Percentiles rank a stretch among this genome's conserved stretches.
Evolutionary conservation across 2,888 invertebrate species (phyloP).

Genomic region (Sinotaia quadrata): DNA sequence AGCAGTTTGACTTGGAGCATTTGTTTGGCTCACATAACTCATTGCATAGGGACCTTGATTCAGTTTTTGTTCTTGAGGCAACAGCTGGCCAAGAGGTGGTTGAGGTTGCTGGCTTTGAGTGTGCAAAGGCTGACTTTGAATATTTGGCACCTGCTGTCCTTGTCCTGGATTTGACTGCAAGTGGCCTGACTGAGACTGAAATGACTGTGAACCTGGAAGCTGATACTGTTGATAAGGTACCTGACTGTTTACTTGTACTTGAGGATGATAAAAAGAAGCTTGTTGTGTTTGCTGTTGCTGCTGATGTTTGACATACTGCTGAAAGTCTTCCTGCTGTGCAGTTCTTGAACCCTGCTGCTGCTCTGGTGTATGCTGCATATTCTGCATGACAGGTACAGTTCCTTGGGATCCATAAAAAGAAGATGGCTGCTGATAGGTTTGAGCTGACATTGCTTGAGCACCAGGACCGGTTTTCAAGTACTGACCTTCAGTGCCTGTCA

Average conservation of each 20-base stretch:
- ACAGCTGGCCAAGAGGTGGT: constrained; percentile 16
- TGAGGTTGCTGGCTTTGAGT: constrained; percentile 19
- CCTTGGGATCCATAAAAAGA: too few relatives aligned
- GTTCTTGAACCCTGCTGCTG: not conserved
- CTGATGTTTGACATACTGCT: constrained; percentile 23
- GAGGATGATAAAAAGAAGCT: constrained; percentile 53
- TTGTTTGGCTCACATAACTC: too few relatives aligned
- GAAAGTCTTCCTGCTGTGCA: not conserved
- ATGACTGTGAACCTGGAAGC: constrained; percentile 11
- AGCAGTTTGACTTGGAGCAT: too few relatives aligned
- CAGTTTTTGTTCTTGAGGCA: constrained; percentile 9
- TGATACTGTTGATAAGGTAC: not conserved
- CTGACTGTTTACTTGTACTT: not conserved
- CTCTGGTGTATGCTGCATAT: not conserved
- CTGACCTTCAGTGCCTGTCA: too few relatives aligned
- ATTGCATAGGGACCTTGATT: too few relatives aligned
- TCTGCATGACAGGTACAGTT: not conserved
- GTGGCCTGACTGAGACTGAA: not conserved
- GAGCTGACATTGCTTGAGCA: too few relatives aligned
- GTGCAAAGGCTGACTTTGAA: constrained; percentile 15
- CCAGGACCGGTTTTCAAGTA: too few relatives aligned
- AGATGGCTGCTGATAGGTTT: too few relatives aligned
- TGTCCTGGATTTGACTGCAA: constrained; percentile 1
- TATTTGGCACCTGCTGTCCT: constrained; percentile 35
- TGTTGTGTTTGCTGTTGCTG: constrained; percentile 44